Evolutionary conservation across 2,888 invertebrate species (phyloP).

Genomic region (Chrysina gloriosa): DNA sequence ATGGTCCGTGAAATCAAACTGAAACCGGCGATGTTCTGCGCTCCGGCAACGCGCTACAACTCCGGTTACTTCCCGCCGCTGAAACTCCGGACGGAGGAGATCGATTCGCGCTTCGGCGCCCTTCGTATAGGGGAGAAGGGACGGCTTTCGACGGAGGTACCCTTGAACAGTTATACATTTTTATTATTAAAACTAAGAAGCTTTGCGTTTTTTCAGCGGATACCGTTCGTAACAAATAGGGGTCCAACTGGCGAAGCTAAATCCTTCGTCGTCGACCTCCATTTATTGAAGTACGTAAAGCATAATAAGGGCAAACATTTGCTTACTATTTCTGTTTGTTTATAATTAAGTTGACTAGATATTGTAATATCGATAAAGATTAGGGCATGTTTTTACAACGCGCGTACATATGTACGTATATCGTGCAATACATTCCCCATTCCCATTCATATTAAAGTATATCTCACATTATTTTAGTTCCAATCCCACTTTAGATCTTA

Average conservation of each 20-base stretch:
- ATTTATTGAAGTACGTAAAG: not conserved
- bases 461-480: too few relatives aligned
- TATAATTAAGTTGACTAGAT: too few relatives aligned
- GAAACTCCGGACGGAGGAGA: constrained; percentile 35
- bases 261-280: not conserved
- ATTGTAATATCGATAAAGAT: too few relatives aligned
- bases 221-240: not conserved
- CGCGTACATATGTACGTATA: too few relatives aligned
- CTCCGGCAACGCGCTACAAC: constrained; percentile 36
- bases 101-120: constrained; percentile 36
- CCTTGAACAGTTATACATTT: not conserved
- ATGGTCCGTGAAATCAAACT: constrained; percentile 34
- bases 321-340: too few relatives aligned
- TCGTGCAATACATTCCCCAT: too few relatives aligned
- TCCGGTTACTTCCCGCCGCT: constrained; percentile 36
- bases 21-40: constrained; percentile 33
- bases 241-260: not conserved
- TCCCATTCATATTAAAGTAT: too few relatives aligned
- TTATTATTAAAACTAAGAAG: constrained; percentile 26
- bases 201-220: not conserved
- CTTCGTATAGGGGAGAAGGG: constrained; percentile 18
- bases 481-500: too few relatives aligned
- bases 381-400: too few relatives aligned
- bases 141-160: not conserved
- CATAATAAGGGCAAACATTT: not conserved